Base-by-base conservation (phyloP, 2,888 invertebrate species). In the Cephonodes hylas region DNA sequence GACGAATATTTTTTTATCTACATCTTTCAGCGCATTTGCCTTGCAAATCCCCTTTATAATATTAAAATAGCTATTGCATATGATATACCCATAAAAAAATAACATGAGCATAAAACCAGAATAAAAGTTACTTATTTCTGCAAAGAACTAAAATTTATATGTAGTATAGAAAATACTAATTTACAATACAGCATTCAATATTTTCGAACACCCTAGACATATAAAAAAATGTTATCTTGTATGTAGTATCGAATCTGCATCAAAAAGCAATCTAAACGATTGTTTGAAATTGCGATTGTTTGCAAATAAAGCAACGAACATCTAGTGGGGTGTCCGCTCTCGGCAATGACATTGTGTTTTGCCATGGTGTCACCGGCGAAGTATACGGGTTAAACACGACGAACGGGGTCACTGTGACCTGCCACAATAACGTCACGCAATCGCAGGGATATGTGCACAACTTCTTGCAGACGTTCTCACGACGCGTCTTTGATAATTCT, bases 261-360 rank as follows among this genome's bases (percentile, higher is more conserved):
- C 25, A 48, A 8, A 53, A 20, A 45, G 22, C 45, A 5, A 53
- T 53, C 53, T 53, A 53, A 8, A 27, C 53, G 18, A 53, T 53
- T 53, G 53, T 53, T 53, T 53, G 10, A 27, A 13, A 15, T 23
- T 10, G 8, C 27, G 18, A 53, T 53, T 53, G 53, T 53, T 53
- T 31, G 31, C 53, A 53, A 46, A 25, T 25, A 46, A n/a, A n/a
- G n/a, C n/a, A n/a, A n/a, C 23, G 6, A 46, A 31, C 53, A 31
- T 31, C 2, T 15, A 48, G 27, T 27, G 27, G 18, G 3, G 8
- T 10, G 18, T 31, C 27, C 27, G 13, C 8, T 18, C 31, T 27
- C 18, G 53, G 18, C 53, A 53, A 53, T 53, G 53, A 53, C 53
- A 53, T 53, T 53, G 53, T 25, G 23, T 23, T n/a, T 8, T 15